Conservation (phyloP, 1,140 invertebrate genomes). For the Papilio aristodemus region DNA sequence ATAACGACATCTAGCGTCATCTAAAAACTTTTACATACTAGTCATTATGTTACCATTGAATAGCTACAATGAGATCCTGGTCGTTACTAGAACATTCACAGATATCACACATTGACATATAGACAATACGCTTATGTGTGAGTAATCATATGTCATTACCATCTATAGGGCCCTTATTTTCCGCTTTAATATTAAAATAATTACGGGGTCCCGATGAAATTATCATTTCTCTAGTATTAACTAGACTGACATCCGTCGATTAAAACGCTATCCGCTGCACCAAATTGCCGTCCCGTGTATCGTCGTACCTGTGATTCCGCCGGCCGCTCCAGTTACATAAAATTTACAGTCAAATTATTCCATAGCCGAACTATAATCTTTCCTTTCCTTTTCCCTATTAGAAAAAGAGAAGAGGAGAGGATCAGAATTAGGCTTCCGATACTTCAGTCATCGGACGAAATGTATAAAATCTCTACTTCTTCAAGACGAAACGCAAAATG, state of each 20-base stretch:
- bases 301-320: background rate
- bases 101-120: slow-evolving; percentile 6
- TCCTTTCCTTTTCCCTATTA: no score
- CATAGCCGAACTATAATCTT: background rate
- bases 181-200: slow-evolving; percentile 46
- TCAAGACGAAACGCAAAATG: no score
- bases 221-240: slow-evolving; percentile 44
- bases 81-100: background rate
- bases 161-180: slow-evolving; percentile 34
- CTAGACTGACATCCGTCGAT: slow-evolving; percentile 49
- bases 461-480: no score
- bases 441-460: no score
- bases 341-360: background rate
- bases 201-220: slow-evolving; percentile 38
- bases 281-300: slow-evolving; percentile 36
- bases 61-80: no score
- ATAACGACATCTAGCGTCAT: no score
- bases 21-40: no score
- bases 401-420: no score
- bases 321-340: background rate
- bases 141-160: slow-evolving; percentile 15
- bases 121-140: background rate
- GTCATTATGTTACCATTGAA: no score
- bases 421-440: no score
- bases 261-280: slow-evolving; percentile 44